Percentiles rank a stretch among this genome's conserved stretches.
phyloP scores from a whole-genome alignment of 2,113 vertebrate species.

The Burhinus bistriatus region DNA sequence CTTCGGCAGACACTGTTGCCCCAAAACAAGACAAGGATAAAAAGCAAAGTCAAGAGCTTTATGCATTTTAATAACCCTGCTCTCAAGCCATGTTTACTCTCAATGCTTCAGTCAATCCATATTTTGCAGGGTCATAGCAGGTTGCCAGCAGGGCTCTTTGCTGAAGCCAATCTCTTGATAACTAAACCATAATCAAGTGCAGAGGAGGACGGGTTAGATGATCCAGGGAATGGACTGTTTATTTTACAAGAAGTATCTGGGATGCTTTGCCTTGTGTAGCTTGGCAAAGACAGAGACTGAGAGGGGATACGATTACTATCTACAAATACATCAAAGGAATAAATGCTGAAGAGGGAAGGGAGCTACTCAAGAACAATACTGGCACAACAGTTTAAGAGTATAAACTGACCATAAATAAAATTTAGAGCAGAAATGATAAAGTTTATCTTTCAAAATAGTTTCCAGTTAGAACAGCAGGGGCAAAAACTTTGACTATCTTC shows the following conservation, averaged over 20 bases:
- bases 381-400: conserved; percentile 1
- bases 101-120: not conserved
- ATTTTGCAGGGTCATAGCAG: not conserved
- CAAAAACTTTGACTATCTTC: not conserved
- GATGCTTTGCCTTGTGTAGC: conserved; percentile 26
- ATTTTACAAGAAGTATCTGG: not conserved
- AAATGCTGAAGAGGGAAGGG: conserved; percentile 9
- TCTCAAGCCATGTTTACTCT: not conserved
- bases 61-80: not conserved
- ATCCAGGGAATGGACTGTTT: conserved; percentile 16
- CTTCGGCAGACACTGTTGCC: not conserved
- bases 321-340: conserved; percentile 43
- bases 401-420: conserved; percentile 33
- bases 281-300: conserved; percentile 10
- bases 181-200: not conserved
- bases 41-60: not conserved
- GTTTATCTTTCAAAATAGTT: conserved; percentile 26
- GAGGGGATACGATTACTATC: not conserved
- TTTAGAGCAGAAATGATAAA: not conserved
- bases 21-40: not conserved
- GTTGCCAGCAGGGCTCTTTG: not conserved
- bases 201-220: not conserved
- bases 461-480: not conserved
- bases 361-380: conserved; percentile 50
- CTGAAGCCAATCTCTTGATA: not conserved